Base-by-base conservation (phyloP, 2,888 invertebrate species). In the Sarcophaga variegata region DNA sequence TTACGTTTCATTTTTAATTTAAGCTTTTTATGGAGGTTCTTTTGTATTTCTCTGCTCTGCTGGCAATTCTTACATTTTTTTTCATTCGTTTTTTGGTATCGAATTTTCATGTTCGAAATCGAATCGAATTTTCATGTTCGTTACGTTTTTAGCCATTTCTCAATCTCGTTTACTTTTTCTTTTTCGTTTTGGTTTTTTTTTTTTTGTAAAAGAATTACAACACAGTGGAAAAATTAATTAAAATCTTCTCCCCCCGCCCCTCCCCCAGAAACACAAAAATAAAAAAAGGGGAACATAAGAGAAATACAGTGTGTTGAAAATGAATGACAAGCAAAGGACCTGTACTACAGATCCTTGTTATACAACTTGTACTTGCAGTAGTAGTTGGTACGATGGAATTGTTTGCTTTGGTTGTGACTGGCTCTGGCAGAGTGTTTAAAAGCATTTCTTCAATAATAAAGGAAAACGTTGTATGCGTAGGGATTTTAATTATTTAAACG, bases 401-500 rank as follows among this genome's bases (percentile, higher is more conserved):
- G 62, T n/a, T 27, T 74, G 45, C 27, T 37, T 72, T 25, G 49
- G 14, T 45, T 25, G 47, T 20, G 59, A 25, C 72, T 63, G 70
- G 59, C 74, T 76, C 45, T 27, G 60, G 20, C 59, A 71, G 45
- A 8, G 37, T 37, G 37, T 37, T 37, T 37, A 37, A 37, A 70
- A 82, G 45, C 45, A 82, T 59, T 83, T 71, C 37, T 37, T 37
- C 37, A 37, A 37, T 62, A 72, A 80, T 76, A 79, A 80, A 80
- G 67, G 80, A 80, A 67, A 67, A 80, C 76, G 75, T 71, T 86
- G 72, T 82, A 75, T 80, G 86, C 86, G 83, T 86, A 83, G 71
- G 83, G 80, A 83, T 83, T 86, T 86, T 86, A 86, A 83, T 86
- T 83, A 83, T 83, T 86, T 86, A 86, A 86, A 83, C 79, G 76